Percentiles rank a stretch among this genome's conserved stretches.
phyloP scores from a whole-genome alignment of 2,888 invertebrate genomes.

The Sepiola atlantica region DNA sequence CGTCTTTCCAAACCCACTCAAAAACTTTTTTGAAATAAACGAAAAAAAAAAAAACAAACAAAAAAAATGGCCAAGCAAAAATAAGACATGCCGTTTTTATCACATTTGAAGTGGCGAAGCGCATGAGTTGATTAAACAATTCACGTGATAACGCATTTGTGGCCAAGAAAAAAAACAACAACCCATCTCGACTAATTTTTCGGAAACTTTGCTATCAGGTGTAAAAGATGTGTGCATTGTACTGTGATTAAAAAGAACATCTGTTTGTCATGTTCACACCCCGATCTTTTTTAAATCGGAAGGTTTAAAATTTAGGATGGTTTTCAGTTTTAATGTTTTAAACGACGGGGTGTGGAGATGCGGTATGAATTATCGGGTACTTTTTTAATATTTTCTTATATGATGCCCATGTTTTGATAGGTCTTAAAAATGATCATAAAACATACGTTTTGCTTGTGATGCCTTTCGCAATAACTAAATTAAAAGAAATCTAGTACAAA shows the following conservation, averaged over 20 bases:
- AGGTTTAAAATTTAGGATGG: neutral
- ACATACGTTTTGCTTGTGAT: too few species aligned
- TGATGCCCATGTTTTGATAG: too few species aligned
- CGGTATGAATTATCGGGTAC: too few species aligned
- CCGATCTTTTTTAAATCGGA: neutral
- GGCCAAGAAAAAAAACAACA: too few species aligned
- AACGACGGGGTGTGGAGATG: neutral
- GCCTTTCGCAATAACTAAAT: too few species aligned
- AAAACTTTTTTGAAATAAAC: neutral
- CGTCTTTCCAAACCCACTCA: neutral
- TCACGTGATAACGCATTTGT: neutral
- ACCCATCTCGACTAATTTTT: neutral
- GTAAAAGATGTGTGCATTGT: neutral
- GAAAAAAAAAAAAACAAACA: neutral
- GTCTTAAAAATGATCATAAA: too few species aligned
- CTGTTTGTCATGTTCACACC: neutral
- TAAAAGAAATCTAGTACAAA: too few species aligned
- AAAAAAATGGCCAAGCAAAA: neutral
- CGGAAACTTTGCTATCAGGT: neutral
- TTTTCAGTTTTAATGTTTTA: neutral
- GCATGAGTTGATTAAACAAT: neutral
- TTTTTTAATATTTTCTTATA: too few species aligned
- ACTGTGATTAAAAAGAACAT: neutral
- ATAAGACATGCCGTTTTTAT: neutral
- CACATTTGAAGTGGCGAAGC: conserved; percentile 9